These are phyloP conservation scores for Rhombomys opimus DNA, from an alignment of 2,113 vertebrate genomes.

Conservation along the genomic window DNA sequence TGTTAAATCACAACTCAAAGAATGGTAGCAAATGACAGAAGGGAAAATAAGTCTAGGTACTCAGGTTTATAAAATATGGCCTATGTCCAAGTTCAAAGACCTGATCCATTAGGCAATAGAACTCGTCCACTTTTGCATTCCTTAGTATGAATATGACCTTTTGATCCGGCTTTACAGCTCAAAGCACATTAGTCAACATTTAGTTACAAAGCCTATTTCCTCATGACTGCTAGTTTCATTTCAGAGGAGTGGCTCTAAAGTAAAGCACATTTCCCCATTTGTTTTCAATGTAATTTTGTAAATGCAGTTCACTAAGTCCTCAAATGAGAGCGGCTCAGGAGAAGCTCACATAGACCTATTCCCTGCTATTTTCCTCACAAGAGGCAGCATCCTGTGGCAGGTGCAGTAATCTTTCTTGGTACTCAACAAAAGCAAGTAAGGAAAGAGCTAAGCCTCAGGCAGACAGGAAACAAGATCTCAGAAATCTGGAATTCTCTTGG, in stretches of 20 bases:
- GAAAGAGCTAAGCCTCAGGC: neutral
- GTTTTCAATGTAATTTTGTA: slow-evolving; percentile 44
- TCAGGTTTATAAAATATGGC: slow-evolving; percentile 48
- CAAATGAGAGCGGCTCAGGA: neutral
- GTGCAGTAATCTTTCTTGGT: neutral
- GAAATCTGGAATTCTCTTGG: slow-evolving; percentile 10
- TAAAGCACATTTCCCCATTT: slow-evolving; percentile 50
- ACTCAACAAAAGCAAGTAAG: neutral
- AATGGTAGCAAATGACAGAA: slow-evolving; percentile 33
- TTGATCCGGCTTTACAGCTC: slow-evolving; percentile 36
- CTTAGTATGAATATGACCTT: slow-evolving; percentile 28
- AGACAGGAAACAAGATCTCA: neutral
- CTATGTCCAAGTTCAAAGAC: slow-evolving; percentile 27
- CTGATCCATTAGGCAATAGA: slow-evolving; percentile 22
- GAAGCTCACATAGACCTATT: neutral
- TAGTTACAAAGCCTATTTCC: slow-evolving; percentile 51
- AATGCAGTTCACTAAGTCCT: slow-evolving; percentile 12
- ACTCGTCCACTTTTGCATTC: slow-evolving; percentile 35
- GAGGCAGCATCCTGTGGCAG: neutral
- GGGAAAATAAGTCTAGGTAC: slow-evolving; percentile 37
- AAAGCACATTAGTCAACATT: slow-evolving; percentile 26
- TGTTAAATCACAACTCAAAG: slow-evolving; percentile 2
- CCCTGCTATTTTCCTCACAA: neutral
- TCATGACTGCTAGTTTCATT: slow-evolving; percentile 23
- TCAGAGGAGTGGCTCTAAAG: slow-evolving; percentile 42